phyloP scores from a whole-genome alignment of 2,797 vertebrate species.

The Muraenolepis orangiensis region DNA sequence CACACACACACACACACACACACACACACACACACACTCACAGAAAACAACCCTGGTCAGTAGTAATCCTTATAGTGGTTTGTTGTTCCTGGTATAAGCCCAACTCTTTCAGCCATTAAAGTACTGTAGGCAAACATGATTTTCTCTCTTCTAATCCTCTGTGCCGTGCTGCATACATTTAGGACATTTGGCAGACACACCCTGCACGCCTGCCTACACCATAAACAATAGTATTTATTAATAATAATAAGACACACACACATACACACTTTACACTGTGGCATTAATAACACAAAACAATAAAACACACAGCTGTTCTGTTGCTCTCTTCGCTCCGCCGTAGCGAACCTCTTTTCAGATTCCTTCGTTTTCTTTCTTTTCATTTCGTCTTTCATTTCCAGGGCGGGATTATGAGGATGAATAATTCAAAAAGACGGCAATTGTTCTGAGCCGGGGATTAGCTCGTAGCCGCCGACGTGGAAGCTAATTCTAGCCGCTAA shows the following conservation, averaged over 20 bases:
- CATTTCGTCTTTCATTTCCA: slow-evolving; percentile 8
- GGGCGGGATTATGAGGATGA: slow-evolving; percentile 8
- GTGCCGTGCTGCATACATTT: no score
- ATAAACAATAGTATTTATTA: neutral
- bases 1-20: neutral
- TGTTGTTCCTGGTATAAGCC: no score
- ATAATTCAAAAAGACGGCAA: slow-evolving; percentile 25
- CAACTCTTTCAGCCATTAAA: neutral
- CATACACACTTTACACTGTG: neutral
- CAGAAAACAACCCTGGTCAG: neutral
- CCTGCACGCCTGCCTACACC: neutral
- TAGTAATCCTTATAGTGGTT: neutral
- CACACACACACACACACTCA: neutral
- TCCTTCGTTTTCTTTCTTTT: slow-evolving; percentile 1
- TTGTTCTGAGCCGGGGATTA: slow-evolving; percentile 15
- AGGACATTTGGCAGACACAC: no score
- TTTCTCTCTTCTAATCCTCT: neutral
- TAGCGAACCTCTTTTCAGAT: slow-evolving; percentile 9
- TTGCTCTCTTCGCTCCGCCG: slow-evolving; percentile 3
- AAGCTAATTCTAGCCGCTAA: slow-evolving; percentile 12
- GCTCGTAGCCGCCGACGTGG: slow-evolving; percentile 14
- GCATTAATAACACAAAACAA: neutral
- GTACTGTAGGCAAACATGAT: neutral
- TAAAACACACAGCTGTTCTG: slow-evolving; percentile 1
- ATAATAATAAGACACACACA: no score